A percentile compares a stretch with the other conserved stretches of the same genome.
Conservation (phyloP, 2,113 vertebrate species). For the Rhodinocichla rosea region DNA sequence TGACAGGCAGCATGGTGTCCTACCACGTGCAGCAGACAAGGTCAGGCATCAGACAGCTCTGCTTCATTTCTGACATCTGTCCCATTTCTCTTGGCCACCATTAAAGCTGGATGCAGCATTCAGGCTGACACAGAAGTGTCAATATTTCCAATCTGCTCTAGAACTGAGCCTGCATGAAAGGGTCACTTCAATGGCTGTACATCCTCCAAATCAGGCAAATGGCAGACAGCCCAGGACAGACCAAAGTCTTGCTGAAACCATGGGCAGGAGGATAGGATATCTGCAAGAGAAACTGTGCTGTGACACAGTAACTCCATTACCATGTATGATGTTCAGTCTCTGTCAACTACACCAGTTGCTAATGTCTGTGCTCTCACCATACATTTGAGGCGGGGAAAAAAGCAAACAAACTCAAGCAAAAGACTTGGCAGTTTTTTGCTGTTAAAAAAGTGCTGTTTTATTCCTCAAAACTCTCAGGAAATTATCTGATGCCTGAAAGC, state of each 20-base stretch:
- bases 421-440: not conserved
- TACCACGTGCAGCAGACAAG: accelerated
- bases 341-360: not conserved
- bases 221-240: not conserved
- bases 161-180: not conserved
- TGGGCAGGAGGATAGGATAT: not conserved
- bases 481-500: not conserved
- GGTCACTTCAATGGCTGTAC: not conserved
- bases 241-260: not conserved
- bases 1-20: not conserved
- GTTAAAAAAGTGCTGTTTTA: not conserved
- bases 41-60: not conserved
- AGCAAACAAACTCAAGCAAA: not conserved
- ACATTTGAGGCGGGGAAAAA: not conserved
- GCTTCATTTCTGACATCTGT: not conserved
- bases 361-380: not conserved
- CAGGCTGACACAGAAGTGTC: not conserved
- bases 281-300: not conserved
- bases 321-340: not conserved
- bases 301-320: not conserved
- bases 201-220: not conserved
- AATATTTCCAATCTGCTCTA: not conserved
- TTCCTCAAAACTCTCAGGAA: not conserved
- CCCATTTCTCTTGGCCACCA: accelerated
- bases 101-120: not conserved